Evolutionary conservation across 2,113 vertebrate species (phyloP), one percentile per base, ranked within the genome.

Genomic region (Mesitornis unicolor): DNA sequence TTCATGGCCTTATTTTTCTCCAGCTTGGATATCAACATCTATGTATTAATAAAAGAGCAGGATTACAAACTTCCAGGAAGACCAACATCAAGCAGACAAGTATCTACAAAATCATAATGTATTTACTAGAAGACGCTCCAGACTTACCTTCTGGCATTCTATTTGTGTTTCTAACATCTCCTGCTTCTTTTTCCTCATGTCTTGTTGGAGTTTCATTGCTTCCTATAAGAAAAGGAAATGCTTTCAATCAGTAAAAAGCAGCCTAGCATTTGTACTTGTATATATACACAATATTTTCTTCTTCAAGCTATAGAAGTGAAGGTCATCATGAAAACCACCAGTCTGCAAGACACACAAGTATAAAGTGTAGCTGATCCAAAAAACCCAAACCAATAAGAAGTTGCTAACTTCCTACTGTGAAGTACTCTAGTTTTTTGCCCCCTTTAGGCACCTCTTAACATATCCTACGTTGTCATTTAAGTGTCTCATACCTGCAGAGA

Each of bases 141-240:
- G 48, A 57, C 91, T 96, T 97, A 99, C 99, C 98, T 99, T 99
- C 95, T 99, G 99, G 97, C 98, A 99, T 96, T 99, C 99, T 75
- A 99, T 99, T 95, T 99, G 99, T 63, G 99, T 99, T 97, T 99
- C 98, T 74, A 99, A 97, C 98, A 99, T 98, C 98, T 99, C 99
- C 86, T 99, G 99, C 94, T 99, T 99, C 98, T 99, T 99, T 98
- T 99, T 99, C 80, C 98, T 99, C 99, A 99, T 99, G 96, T 99
- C 99, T 92, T 99, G 99, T 79, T 99, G 99, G 69, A 99, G 97
- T 87, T 99, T 99, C 94, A 99, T 96, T 61, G 99, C 98, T 95
- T 99, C 99, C 99, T 99, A 43, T 31, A 93, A 1, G 16, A 87
- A 36, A 12, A 61, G n/a, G 64, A 89, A 93, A 95, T 18, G 6